Evolutionary conservation across 2,113 vertebrate genomes (phyloP), one percentile per base, ranked within the genome.

Genomic region (Psettodes erumei): DNA sequence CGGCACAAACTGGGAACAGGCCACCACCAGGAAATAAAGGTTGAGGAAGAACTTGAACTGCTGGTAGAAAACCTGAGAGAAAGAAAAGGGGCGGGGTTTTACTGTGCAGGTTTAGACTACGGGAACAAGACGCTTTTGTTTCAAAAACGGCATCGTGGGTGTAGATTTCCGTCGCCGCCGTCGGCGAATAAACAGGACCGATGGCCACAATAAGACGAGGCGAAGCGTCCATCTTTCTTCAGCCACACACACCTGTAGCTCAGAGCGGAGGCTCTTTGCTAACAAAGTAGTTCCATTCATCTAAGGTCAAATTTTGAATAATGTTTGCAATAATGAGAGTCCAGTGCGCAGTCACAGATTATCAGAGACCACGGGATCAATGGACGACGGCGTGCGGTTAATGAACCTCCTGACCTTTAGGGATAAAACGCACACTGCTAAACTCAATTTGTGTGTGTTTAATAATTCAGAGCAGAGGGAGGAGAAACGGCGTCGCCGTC

Each of bases 31-130:
- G 85, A 99, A 99, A 93, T 99, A 99, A 82, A 99, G 95, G 87
- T 99, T 99, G 94, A 99, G 94, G 95, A 99, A 99, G 95, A 99
- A 98, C 95, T 99, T 99, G 96, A 99, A 99, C 87, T 99, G 98
- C 92, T 99, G 97, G 93, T 98, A 99, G 59, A 99, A 95, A 94
- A 99, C 97, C 98, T 99, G 93, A 89, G 95, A 94, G 25, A 86
- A 63, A 86, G 32, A 7, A 83, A 27, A 67, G 38, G 45, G 51
- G 71, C 21, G 61, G n/a, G 6, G 66, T 47, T 50, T 63, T 15
- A 53, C n/a, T n/a, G n/a, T n/a, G n/a, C n/a, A n/a, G n/a, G n/a
- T n/a, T n/a, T n/a, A n/a, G n/a, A n/a, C n/a, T n/a, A n/a, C n/a
- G n/a, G n/a, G n/a, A n/a, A n/a, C n/a, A n/a, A n/a, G n/a, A n/a